Base-by-base conservation (phyloP, 2,113 vertebrate genomes). In the Nesoenas mayeri region DNA sequence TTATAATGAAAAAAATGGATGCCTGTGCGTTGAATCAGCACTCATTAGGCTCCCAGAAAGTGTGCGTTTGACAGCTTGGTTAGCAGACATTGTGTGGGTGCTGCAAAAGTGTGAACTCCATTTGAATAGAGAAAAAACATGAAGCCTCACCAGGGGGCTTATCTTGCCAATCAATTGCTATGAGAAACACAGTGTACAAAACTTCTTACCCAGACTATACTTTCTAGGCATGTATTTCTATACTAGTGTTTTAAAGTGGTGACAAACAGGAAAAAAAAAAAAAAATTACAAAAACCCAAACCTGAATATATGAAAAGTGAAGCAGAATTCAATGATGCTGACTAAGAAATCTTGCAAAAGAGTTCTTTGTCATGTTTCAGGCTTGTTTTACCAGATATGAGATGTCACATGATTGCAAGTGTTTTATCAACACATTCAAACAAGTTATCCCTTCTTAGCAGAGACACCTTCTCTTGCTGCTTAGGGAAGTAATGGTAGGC, bases 371-470 rank as follows among this genome's bases (percentile, higher is more conserved):
- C 5, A 13, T 85, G 16, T 70, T 85, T 79, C 28, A 58, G 19
- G 15, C 8, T 86, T 77, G 7, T 66, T 93, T 93, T 54, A 65
- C 10, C 22, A 36, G 32, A 5, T 57, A 9, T 8, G 28, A 79
- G 66, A 88, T 19, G 29, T 61, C 10, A 32, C 10, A 32, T 15
- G 34, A 40, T 34, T 53, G 26, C 7, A 77, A 61, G 12, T 40
- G 19, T 7, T 83, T 0, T 0, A 61, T 32, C 42, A 44, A 72
- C 21, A 48, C 8, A 50, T 48, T 80, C 14, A 70, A 22, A 53
- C 0, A 2, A 53, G 24, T 53, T 67, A 38, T 44, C 7, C 31
- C 8, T 48, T 77, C 5, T 69, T 61, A 72, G 67, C 2, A 1
- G 38, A 56, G 28, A 48, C 5, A 66, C 3, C 13, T 48, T 60